These are phyloP conservation scores for Dendrophyllia cribrosa DNA, from an alignment of 64 coral and sea anemone species.

Conservation along the genomic window DNA sequence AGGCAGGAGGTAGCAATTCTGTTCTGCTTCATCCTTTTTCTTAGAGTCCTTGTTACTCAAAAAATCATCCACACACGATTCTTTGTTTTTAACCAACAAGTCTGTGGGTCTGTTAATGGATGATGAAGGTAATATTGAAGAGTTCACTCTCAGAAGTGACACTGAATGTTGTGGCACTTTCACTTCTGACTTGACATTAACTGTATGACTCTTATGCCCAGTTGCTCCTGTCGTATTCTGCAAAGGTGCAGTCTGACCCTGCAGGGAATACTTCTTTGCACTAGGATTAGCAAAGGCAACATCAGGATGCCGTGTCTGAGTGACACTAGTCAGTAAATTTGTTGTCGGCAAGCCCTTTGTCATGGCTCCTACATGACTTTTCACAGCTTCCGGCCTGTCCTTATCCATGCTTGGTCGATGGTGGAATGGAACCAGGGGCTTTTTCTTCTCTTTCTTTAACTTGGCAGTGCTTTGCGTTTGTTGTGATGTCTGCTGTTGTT, in stretches of 20 bases:
- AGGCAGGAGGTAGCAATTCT: conserved; percentile 65
- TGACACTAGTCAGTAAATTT: conserved; percentile 73
- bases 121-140: not conserved
- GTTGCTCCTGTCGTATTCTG: conserved; percentile 1
- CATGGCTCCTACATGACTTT: conserved; percentile 83
- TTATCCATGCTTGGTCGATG: conserved; percentile 76
- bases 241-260: conserved; percentile 30
- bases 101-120: not conserved
- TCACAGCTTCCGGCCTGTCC: conserved; percentile 73
- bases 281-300: conserved; percentile 50
- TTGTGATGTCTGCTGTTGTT: conserved; percentile 29
- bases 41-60: not conserved
- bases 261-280: conserved; percentile 70
- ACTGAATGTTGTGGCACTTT: conserved; percentile 4
- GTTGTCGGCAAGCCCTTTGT: conserved; percentile 86
- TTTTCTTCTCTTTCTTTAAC: conserved; percentile 98
- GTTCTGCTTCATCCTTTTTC: not conserved
- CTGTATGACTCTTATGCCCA: conserved; percentile 15
- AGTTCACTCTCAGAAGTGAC: conserved; percentile 1
- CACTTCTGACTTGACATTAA: conserved; percentile 12
- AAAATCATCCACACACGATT: not conserved
- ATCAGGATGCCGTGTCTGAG: conserved; percentile 80
- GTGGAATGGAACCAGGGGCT: conserved; percentile 91
- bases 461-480: conserved; percentile 81
- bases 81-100: conserved; percentile 20